Base-by-base conservation (phyloP, 2,888 invertebrate genomes). In the Anoncus sp. region DNA sequence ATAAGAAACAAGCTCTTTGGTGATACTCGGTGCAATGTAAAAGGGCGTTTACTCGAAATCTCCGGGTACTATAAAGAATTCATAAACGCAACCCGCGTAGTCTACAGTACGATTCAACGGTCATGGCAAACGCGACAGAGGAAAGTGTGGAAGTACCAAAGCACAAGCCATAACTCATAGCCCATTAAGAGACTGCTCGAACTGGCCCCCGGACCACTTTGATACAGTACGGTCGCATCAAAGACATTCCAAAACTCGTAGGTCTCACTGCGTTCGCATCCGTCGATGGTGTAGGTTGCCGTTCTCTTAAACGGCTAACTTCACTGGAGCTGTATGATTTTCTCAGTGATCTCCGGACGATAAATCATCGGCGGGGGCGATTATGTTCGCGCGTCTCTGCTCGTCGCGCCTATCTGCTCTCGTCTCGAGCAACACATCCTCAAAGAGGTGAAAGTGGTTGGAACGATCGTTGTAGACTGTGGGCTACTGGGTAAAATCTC, bases 211-310 rank as follows among this genome's bases (percentile, higher is more conserved):
- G 75, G 70, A 84, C 86, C 85, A 88, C 89, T 89, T 90, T 90
- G 89, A 90, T 90, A 90, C 85, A 87, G 86, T 86, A 85, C 69
- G 57, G 57, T 79, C 79, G 86, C 88, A 88, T 90, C 90, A 90
- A 90, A 90, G 90, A 84, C 89, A 90, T 90, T 89, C 90, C 87
- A 63, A 75, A 75, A 18, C 40, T 66, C 63, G 47, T 18, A 40
- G 12, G 63, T 70, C 71, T 49, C 65, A 65, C 49, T 65, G 63
- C 47, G n/a, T n/a, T n/a, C n/a, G n/a, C n/a, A n/a, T n/a, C n/a
- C n/a, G n/a, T n/a, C n/a, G n/a, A n/a, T n/a, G n/a, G n/a, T n/a
- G n/a, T n/a, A n/a, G n/a, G n/a, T n/a, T n/a, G n/a, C n/a, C 59
- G 45, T 27, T 53, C n/a, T 31, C 16, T 60, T 59, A 27, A 18